Evolutionary conservation across 2,888 invertebrate genomes (phyloP).

Genomic region (Apodemia duryi): DNA sequence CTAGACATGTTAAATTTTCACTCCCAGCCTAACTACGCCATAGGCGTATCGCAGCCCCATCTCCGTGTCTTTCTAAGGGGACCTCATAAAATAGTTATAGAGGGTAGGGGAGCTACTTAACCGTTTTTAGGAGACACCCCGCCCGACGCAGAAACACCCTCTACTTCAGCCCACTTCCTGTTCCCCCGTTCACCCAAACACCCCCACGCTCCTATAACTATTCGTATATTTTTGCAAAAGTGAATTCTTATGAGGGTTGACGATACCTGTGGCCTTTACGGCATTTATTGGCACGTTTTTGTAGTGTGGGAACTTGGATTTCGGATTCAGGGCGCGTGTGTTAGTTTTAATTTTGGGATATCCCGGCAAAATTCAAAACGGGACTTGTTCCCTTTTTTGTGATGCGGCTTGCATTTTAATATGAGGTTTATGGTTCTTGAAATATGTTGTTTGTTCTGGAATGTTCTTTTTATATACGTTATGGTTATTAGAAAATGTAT

Average conservation of each 20-base stretch:
- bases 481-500: too few species aligned
- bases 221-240: conserved; percentile 74
- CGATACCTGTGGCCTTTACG: conserved; percentile 65
- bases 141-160: conserved; percentile 64
- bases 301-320: conserved; percentile 58
- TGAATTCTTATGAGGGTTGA: conserved; percentile 73
- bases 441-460: too few species aligned
- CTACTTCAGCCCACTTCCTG: conserved; percentile 71
- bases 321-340: conserved; percentile 69
- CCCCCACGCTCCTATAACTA: conserved; percentile 59
- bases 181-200: conserved; percentile 50
- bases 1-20: conserved; percentile 76
- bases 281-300: conserved; percentile 61
- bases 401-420: conserved; percentile 44
- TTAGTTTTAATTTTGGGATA: conserved; percentile 74
- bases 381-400: conserved; percentile 56
- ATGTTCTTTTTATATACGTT: too few species aligned
- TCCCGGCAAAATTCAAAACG: conserved; percentile 39
- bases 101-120: conserved; percentile 76
- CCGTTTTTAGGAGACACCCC: conserved; percentile 79
- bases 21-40: conserved; percentile 59
- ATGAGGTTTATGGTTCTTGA: too few species aligned
- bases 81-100: conserved; percentile 79
- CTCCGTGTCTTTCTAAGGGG: conserved; percentile 78
- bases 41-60: conserved; percentile 67